A percentile compares a stretch with the other conserved stretches of the same genome.
Conservation (phyloP, 2,113 vertebrate genomes). For the Hippocampus abdominalis region DNA sequence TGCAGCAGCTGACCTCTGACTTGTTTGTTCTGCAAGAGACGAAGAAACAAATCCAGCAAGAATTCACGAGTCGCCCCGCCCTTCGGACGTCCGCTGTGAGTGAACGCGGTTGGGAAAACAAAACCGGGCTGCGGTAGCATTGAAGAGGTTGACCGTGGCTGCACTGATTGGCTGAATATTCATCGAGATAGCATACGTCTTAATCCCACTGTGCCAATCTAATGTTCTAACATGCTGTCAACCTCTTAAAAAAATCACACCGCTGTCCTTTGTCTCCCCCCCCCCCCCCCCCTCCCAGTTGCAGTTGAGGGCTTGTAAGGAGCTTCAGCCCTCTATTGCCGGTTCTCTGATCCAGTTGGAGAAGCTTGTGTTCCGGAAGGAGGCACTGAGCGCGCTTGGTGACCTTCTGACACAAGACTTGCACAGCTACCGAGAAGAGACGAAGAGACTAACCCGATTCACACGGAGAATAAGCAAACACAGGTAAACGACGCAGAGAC, state of each 20-base stretch:
- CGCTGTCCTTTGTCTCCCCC: neutral
- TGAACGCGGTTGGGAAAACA: neutral
- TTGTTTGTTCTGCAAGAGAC: slow-evolving; percentile 41
- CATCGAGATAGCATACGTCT: neutral
- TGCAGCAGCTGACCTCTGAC: slow-evolving; percentile 44
- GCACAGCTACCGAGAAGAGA: slow-evolving; percentile 57
- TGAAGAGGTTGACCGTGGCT: neutral
- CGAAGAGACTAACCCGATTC: slow-evolving; percentile 36
- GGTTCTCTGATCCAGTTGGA: slow-evolving; percentile 42
- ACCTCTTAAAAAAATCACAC: neutral
- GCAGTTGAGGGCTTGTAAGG: slow-evolving; percentile 21
- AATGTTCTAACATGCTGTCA: neutral
- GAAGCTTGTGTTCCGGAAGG: slow-evolving; percentile 55
- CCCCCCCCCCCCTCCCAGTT: slow-evolving; percentile 7
- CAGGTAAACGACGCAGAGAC: slow-evolving; percentile 23
- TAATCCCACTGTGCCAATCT: neutral
- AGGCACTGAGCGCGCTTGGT: slow-evolving; percentile 60
- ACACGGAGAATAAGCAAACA: slow-evolving; percentile 18
- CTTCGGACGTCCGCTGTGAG: slow-evolving; percentile 50
- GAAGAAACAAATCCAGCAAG: slow-evolving; percentile 29
- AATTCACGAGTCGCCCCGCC: slow-evolving; percentile 22
- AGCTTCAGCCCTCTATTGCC: slow-evolving; percentile 46
- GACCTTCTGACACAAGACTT: slow-evolving; percentile 64
- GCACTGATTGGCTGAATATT: neutral
- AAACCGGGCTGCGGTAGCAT: neutral